phyloP scores from a whole-genome alignment of 2,797 vertebrate species.

The Taenioides sp. region DNA sequence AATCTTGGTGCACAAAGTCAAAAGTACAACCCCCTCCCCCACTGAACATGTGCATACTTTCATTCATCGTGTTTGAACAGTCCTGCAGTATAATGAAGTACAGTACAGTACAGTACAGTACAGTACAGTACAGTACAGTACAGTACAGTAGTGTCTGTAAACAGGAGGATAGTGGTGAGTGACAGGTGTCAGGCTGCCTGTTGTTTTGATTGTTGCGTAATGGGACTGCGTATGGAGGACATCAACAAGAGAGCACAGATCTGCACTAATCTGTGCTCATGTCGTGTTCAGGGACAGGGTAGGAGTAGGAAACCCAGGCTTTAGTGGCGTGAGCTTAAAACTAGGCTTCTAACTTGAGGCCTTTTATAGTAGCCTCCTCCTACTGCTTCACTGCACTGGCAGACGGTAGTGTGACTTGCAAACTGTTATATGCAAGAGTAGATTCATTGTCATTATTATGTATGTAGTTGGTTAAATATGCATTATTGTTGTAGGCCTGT shows the following conservation, averaged over 20 bases:
- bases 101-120: background rate
- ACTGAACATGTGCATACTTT: background rate
- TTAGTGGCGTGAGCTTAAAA: background rate
- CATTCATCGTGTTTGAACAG: background rate
- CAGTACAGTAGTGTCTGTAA: background rate
- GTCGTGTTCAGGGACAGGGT: conserved; percentile 29
- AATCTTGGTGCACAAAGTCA: conserved; percentile 3
- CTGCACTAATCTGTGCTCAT: conserved; percentile 50
- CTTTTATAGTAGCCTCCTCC: background rate
- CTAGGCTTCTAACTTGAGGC: background rate
- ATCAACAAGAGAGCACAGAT: conserved; percentile 39
- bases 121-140: background rate
- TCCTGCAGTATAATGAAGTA: background rate
- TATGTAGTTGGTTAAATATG: background rate
- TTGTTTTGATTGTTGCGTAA: conserved; percentile 52
- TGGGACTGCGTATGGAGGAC: conserved; percentile 25
- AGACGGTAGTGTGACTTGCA: background rate
- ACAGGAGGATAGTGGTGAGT: conserved; percentile 25
- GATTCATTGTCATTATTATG: background rate
- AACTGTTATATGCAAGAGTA: background rate
- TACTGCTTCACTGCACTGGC: background rate
- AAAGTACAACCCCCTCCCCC: background rate
- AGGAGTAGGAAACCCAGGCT: conserved; percentile 15
- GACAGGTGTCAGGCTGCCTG: conserved; percentile 31
- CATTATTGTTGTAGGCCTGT: background rate